Base-by-base conservation (phyloP, 2,797 vertebrate species). In the Etheostoma perlongum region DNA sequence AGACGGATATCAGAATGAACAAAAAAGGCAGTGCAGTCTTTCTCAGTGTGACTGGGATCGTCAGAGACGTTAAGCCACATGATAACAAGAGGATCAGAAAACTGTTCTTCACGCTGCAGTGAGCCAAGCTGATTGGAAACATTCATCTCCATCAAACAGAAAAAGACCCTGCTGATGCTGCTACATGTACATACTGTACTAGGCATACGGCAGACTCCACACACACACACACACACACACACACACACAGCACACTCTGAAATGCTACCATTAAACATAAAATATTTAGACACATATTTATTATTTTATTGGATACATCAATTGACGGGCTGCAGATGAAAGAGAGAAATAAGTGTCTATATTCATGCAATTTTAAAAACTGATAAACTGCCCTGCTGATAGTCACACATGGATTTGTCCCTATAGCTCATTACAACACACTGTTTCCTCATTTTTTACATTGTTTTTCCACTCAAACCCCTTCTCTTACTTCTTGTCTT, bases 121-220 rank as follows among this genome's bases (percentile, higher is more conserved):
- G 82, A 83, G 72, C 79, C 40, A 60, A 81, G 68, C 76, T 85
- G 86, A 90, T 81, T 84, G 78, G 83, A 83, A 91, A 88, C 88
- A 93, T 94, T 92, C 78, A 90, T 94, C 91, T 90, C 93, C 78
- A 93, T 95, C 94, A 93, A 89, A 76, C 67, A 83, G 84, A 65
- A 77, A 72, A 67, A 86, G 63, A 87, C n/a, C 71, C 69, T 65
- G 72, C 68, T 70, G 69, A 81, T 76, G 81, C 54, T 78, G 55
- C 59, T 60, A 51, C 78, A 72, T 68, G 51, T 67, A 58, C 67
- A 76, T 72, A 69, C n/a, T 59, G 54, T 59, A 72, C 46, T 66
- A 48, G 36, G 55, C 46, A 66, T 48, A 61, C 16, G 30, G 58
- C 30, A 49, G 10, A 55, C 52, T 40, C 21, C 49, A 52, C 16